Conservation (phyloP, 2,888 invertebrate species). For the Dryobotodes eremita region DNA sequence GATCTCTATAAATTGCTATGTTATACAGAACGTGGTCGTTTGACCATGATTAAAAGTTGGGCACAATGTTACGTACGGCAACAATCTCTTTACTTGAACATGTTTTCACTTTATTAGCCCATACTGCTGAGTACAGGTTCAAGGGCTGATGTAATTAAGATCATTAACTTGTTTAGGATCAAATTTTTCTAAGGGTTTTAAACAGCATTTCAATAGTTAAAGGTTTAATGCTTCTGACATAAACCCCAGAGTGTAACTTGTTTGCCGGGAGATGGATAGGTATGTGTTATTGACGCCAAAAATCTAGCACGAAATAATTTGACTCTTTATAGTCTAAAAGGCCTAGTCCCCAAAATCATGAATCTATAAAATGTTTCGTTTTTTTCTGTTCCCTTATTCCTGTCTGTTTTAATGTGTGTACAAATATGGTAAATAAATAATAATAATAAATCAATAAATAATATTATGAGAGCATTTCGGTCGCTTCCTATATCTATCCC, state of each 20-base stretch:
- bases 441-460: too few species aligned
- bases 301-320: too few species aligned
- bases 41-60: neutral
- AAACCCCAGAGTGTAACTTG: neutral
- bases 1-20: neutral
- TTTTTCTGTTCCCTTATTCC: too few species aligned
- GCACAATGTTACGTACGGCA: slow-evolving; percentile 6
- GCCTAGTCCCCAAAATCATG: too few species aligned
- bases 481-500: too few species aligned
- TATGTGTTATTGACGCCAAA: too few species aligned
- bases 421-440: too few species aligned
- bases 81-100: neutral
- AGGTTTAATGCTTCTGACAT: neutral
- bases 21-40: neutral
- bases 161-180: neutral
- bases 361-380: too few species aligned
- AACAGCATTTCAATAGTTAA: neutral
- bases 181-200: neutral
- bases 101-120: neutral
- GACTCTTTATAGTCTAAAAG: too few species aligned
- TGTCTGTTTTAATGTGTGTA: too few species aligned
- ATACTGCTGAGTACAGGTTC: neutral
- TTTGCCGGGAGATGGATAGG: neutral
- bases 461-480: too few species aligned
- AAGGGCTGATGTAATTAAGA: neutral